Evolutionary conservation across 1,140 invertebrate species (phyloP).

Genomic region (Procambarus virginalis): DNA sequence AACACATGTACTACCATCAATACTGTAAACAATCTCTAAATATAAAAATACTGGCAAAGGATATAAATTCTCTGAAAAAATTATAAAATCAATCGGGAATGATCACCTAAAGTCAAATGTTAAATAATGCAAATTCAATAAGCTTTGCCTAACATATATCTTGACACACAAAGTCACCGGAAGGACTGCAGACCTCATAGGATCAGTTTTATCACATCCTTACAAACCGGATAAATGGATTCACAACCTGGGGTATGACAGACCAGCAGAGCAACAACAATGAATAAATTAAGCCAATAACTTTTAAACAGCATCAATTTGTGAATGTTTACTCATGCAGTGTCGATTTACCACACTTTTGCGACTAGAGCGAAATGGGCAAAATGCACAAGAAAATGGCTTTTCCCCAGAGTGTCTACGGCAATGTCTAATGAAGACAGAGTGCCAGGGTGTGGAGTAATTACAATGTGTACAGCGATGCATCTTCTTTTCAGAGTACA

Average conservation of each 20-base stretch:
- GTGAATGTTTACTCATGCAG: slow-evolving; percentile 24
- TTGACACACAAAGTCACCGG: background rate
- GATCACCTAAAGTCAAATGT: too few relatives aligned
- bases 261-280: background rate
- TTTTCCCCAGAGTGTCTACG: slow-evolving; percentile 47
- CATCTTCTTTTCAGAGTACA: slow-evolving; percentile 18
- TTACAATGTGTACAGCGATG: slow-evolving; percentile 28
- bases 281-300: background rate
- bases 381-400: slow-evolving; percentile 26
- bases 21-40: too few relatives aligned
- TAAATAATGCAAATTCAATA: too few relatives aligned
- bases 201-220: background rate
- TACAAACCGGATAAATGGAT: background rate
- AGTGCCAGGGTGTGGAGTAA: slow-evolving; percentile 48
- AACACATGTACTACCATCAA: too few relatives aligned
- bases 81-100: too few relatives aligned
- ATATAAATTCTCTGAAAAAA: too few relatives aligned
- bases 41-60: too few relatives aligned
- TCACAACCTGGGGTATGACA: background rate
- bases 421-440: slow-evolving; percentile 39
- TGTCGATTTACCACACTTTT: slow-evolving; percentile 40
- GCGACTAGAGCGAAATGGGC: slow-evolving; percentile 25
- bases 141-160: too few relatives aligned
- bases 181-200: background rate
- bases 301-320: background rate